Percentiles rank a stretch among this genome's conserved stretches.
Evolutionary conservation across 2,888 invertebrate species (phyloP).

Genomic region (Drosophila peninsularis): DNA sequence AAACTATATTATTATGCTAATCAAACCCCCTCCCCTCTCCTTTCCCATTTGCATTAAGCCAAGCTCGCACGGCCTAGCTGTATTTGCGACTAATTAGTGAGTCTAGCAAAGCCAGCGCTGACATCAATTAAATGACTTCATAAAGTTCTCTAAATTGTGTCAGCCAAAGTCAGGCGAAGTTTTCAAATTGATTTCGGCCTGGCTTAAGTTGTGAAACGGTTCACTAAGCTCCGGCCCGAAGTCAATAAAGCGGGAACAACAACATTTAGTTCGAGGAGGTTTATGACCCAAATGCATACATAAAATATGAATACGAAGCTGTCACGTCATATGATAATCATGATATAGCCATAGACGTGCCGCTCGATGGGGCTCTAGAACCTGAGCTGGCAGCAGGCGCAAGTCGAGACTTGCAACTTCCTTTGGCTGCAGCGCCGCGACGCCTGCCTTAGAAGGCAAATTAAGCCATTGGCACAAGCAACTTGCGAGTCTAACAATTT

Average conservation of each 20-base stretch:
- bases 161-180: neutral
- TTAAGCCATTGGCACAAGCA: constrained; percentile 73
- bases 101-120: neutral
- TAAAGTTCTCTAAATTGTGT: constrained; percentile 3
- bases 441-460: constrained; percentile 47
- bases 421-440: constrained; percentile 9
- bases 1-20: neutral
- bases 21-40: neutral
- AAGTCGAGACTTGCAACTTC: constrained; percentile 1
- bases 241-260: constrained; percentile 36
- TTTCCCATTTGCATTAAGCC: neutral
- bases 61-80: neutral
- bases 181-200: constrained; percentile 12
- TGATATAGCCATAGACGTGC: constrained; percentile 44
- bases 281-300: constrained; percentile 82
- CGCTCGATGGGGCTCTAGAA: neutral
- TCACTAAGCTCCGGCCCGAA: constrained; percentile 7
- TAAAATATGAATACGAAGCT: constrained; percentile 74
- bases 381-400: constrained; percentile 2
- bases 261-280: constrained; percentile 25
- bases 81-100: neutral
- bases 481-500: constrained; percentile 40
- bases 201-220: constrained; percentile 25
- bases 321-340: constrained; percentile 84
- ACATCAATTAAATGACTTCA: constrained; percentile 1